phyloP scores from a whole-genome alignment of 1,140 invertebrate genomes.

The Pseudomyrmex pallidus region DNA sequence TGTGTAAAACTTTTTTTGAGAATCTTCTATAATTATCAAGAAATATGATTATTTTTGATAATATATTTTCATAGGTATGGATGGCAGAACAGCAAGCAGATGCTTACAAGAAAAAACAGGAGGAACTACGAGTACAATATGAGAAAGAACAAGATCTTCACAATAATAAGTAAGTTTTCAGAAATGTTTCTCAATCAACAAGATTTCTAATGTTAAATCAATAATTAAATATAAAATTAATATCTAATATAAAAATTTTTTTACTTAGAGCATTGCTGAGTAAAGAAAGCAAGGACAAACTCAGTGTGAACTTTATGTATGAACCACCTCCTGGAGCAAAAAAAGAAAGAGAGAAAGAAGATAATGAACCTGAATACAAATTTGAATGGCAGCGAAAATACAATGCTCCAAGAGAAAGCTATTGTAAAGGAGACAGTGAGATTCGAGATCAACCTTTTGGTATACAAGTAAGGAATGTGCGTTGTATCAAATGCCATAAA shows the following conservation, averaged over 20 bases:
- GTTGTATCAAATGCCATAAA: constrained; percentile 99
- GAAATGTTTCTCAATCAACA: too few relatives aligned
- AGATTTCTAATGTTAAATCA: neutral
- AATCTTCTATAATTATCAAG: neutral
- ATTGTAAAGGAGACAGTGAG: constrained; percentile 97
- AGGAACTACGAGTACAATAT: constrained; percentile 98
- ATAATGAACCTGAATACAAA: constrained; percentile 98
- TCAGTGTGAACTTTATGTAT: constrained; percentile 99
- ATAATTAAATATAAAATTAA: too few relatives aligned
- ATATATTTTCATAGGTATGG: constrained; percentile 93
- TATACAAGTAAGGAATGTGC: constrained; percentile 98
- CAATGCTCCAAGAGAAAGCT: constrained; percentile 98
- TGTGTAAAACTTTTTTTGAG: neutral
- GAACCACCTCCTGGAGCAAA: constrained; percentile 99
- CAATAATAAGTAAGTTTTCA: constrained; percentile 93
- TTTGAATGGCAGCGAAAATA: constrained; percentile 99
- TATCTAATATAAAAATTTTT: constrained; percentile 37
- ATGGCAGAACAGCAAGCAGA: constrained; percentile 99
- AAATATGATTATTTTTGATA: constrained; percentile 35
- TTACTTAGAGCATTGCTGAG: constrained; percentile 94
- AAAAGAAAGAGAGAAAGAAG: constrained; percentile 95
- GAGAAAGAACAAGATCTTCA: constrained; percentile 99
- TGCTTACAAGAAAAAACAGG: constrained; percentile 98
- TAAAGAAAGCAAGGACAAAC: constrained; percentile 99
- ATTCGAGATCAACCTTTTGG: constrained; percentile 99